A percentile compares a stretch with the other conserved stretches of the same genome.
Evolutionary conservation across 2,113 vertebrate genomes (phyloP).

Genomic region (Dasyornis broadbenti): DNA sequence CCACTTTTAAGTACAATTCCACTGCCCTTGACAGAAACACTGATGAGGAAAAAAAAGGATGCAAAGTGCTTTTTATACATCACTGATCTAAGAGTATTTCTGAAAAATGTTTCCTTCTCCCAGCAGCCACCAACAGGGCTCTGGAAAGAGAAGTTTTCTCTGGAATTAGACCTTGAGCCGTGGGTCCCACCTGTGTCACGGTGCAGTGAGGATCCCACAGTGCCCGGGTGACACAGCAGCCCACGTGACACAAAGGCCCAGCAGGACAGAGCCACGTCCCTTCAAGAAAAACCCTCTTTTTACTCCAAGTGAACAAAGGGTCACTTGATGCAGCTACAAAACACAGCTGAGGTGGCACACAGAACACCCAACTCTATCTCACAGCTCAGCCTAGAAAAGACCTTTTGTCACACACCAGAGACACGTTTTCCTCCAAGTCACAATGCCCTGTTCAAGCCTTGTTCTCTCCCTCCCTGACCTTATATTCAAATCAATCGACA

Average conservation of each 20-base stretch:
- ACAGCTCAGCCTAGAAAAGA: background rate
- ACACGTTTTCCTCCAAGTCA: background rate
- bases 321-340: background rate
- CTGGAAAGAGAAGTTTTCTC: background rate
- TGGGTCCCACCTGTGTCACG: accelerated
- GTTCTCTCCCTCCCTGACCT: background rate
- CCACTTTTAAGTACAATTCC: background rate
- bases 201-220: accelerated
- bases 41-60: background rate
- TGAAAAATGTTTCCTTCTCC: background rate
- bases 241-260: background rate
- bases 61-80: background rate
- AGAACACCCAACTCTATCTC: background rate
- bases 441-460: background rate
- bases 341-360: accelerated
- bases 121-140: background rate
- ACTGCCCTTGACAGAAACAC: background rate
- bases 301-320: background rate
- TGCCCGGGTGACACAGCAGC: background rate
- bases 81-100: background rate
- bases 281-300: background rate
- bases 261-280: background rate
- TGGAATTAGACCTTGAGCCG: background rate
- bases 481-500: background rate
- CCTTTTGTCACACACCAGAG: background rate